These are phyloP conservation scores for Dinocampus coccinellae DNA, from an alignment of 2,888 invertebrate genomes.

Conservation along the genomic window DNA sequence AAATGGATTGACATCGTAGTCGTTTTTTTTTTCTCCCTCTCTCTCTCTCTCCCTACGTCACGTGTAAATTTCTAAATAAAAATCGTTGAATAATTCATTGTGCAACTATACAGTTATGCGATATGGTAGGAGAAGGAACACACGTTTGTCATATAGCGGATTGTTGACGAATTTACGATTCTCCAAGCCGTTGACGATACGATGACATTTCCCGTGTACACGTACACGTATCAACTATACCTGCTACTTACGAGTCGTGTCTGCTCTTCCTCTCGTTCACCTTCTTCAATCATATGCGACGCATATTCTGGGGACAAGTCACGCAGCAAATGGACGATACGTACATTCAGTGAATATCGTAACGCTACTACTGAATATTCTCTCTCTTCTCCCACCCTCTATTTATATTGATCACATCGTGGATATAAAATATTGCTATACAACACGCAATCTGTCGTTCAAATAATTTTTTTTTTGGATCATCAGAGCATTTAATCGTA, in stretches of 20 bases:
- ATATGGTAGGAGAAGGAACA: neutral
- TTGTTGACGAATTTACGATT: conserved; percentile 23
- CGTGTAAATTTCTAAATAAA: neutral
- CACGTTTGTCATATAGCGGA: neutral
- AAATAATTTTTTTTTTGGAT: neutral
- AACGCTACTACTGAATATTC: neutral
- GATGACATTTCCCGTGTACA: conserved; percentile 5
- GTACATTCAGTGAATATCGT: neutral
- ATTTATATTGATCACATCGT: conserved; percentile 18
- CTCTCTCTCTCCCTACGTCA: too few relatives aligned
- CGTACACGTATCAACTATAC: conserved; percentile 28
- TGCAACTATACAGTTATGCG: neutral
- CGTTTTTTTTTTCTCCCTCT: neutral
- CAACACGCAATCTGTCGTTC: conserved; percentile 49
- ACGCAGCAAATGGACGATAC: conserved; percentile 24
- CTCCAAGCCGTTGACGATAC: neutral
- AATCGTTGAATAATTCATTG: conserved; percentile 17
- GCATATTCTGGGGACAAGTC: conserved; percentile 1
- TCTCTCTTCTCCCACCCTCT: neutral
- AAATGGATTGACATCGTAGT: neutral
- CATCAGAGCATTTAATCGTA: neutral
- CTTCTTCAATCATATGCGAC: neutral
- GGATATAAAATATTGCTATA: conserved; percentile 54
- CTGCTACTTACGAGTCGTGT: conserved; percentile 26
- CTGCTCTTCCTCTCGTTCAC: neutral